Percentiles rank a stretch among this genome's conserved stretches.
phyloP scores from a whole-genome alignment of 2,113 vertebrate genomes.

The Sinocyclocheilus rhinocerous region DNA sequence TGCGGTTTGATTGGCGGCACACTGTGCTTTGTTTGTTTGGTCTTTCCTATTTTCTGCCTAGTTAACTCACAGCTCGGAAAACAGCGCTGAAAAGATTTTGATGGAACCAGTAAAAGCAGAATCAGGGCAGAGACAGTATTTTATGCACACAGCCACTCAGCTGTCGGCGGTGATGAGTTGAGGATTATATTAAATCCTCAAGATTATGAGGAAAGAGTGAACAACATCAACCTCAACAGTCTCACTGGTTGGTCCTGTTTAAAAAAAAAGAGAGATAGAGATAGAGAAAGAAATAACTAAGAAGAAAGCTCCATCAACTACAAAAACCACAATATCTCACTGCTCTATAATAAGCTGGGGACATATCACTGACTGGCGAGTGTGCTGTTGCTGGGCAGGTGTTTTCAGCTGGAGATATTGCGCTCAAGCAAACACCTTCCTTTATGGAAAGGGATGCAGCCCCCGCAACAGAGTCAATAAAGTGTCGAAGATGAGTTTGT shows the following conservation, averaged over 20 bases:
- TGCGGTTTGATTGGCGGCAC: conserved; percentile 12
- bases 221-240: conserved; percentile 17
- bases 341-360: conserved; percentile 34
- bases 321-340: conserved; percentile 32
- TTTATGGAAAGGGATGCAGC: conserved; percentile 33
- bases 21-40: conserved; percentile 33
- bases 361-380: conserved; percentile 12
- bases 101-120: conserved; percentile 42
- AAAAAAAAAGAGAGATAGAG: background rate
- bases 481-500: conserved; percentile 58
- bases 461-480: conserved; percentile 54
- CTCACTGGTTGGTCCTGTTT: conserved; percentile 10
- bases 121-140: background rate
- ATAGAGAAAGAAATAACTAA: background rate
- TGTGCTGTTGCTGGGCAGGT: conserved; percentile 33
- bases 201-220: conserved; percentile 37
- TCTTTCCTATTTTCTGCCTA: conserved; percentile 34
- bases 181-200: conserved; percentile 42
- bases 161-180: conserved; percentile 18
- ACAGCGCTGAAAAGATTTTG: conserved; percentile 13
- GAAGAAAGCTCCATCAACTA: conserved; percentile 34
- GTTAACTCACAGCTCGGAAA: conserved; percentile 31
- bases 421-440: conserved; percentile 44
- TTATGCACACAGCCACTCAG: conserved; percentile 13
- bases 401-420: conserved; percentile 53